phyloP scores from a whole-genome alignment of 2,113 vertebrate genomes.

The Daphoenositta chrysoptera region DNA sequence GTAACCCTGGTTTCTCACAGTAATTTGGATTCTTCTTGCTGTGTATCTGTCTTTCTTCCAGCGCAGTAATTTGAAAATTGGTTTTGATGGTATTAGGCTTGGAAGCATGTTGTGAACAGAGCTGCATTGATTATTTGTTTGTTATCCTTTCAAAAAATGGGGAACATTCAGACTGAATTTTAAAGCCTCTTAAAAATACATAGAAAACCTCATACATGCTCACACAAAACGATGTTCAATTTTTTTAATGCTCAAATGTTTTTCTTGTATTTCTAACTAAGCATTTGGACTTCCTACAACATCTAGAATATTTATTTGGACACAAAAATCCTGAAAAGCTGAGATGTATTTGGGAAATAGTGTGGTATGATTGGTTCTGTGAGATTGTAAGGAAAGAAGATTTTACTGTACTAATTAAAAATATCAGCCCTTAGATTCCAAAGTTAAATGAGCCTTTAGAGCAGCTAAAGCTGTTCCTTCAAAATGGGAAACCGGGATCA shows the following conservation, averaged over 20 bases:
- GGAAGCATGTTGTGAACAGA: neutral
- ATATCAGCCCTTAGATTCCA: neutral
- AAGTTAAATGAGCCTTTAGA: neutral
- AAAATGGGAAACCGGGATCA: neutral
- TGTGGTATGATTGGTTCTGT: neutral
- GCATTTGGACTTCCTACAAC: neutral
- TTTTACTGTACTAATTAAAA: neutral
- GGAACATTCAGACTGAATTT: neutral
- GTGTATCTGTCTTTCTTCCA: neutral
- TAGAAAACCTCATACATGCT: neutral
- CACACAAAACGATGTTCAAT: neutral
- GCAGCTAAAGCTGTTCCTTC: neutral
- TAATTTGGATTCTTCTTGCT: neutral
- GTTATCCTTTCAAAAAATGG: neutral
- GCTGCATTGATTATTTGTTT: neutral
- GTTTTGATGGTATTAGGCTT: neutral
- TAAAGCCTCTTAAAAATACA: neutral
- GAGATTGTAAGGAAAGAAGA: neutral
- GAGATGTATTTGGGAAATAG: neutral
- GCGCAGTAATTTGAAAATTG: neutral
- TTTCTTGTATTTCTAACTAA: neutral
- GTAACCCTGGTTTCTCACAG: neutral
- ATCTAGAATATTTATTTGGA: neutral
- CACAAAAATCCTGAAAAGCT: neutral
- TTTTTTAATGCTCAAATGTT: neutral